Conservation (phyloP, 2,113 vertebrate species). For the Clarias macrocephalus region DNA sequence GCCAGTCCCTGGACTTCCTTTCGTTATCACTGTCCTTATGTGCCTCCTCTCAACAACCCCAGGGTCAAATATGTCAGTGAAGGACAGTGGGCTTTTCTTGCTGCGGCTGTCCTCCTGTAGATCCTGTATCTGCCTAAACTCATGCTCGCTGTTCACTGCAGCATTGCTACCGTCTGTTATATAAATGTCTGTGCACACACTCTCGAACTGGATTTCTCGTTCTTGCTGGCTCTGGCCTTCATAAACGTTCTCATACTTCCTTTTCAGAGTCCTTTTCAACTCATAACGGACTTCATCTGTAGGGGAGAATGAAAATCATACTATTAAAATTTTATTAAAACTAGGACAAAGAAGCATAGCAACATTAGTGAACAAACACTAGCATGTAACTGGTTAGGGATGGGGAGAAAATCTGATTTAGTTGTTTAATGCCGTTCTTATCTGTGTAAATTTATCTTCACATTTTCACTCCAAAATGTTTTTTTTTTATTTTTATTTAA, state of each 20-base stretch:
- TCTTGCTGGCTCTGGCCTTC: constrained; percentile 48
- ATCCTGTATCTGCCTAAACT: constrained; percentile 62
- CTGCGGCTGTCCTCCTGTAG: constrained; percentile 45
- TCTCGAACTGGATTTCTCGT: constrained; percentile 51
- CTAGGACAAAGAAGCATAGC: neutral
- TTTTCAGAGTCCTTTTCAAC: constrained; percentile 60
- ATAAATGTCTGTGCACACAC: constrained; percentile 58
- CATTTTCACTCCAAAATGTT: too few relatives aligned
- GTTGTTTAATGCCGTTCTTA: too few relatives aligned
- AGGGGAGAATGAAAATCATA: constrained; percentile 28
- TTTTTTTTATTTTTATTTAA: too few relatives aligned
- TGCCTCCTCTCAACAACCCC: neutral
- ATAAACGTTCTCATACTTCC: constrained; percentile 53
- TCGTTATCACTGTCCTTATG: constrained; percentile 47
- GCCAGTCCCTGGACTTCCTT: constrained; percentile 65
- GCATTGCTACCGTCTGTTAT: constrained; percentile 54
- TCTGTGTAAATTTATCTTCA: too few relatives aligned
- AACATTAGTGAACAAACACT: neutral
- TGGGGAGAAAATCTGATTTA: too few relatives aligned
- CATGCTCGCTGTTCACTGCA: constrained; percentile 71
- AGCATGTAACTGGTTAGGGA: neutral
- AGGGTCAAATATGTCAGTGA: constrained; percentile 52
- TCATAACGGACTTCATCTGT: constrained; percentile 69
- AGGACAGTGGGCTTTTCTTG: constrained; percentile 21
- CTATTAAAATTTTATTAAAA: neutral